Conservation (phyloP, 2,113 vertebrate species). For the Phainopepla nitens region DNA sequence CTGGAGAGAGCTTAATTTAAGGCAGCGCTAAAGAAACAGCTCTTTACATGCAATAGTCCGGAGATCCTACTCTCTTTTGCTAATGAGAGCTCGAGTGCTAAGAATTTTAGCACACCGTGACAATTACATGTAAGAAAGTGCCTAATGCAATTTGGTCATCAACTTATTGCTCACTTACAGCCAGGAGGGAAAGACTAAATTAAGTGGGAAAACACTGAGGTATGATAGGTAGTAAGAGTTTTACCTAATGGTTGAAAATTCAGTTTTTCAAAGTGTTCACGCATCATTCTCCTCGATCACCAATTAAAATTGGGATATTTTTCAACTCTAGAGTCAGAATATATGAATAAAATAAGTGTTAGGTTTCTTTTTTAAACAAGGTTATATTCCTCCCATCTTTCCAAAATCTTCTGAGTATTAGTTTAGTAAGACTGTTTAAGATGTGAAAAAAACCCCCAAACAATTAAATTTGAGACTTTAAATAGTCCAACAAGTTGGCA, state of each 20-base stretch:
- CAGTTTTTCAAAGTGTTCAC: background rate
- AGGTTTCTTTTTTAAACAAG: background rate
- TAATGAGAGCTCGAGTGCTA: background rate
- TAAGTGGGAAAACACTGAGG: background rate
- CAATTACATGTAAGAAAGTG: background rate
- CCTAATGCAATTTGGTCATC: background rate
- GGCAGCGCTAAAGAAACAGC: background rate
- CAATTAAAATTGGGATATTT: background rate
- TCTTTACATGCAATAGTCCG: background rate
- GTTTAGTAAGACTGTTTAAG: background rate
- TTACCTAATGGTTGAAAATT: background rate
- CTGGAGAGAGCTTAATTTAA: background rate
- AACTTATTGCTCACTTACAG: background rate
- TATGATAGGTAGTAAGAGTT: background rate
- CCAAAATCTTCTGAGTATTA: background rate
- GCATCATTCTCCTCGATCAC: background rate
- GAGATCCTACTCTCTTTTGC: background rate
- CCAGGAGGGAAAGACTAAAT: background rate
- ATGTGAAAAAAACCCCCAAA: background rate
- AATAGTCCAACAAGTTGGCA: background rate
- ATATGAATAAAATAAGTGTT: background rate
- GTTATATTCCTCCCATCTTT: background rate
- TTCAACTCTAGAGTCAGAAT: background rate
- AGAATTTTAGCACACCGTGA: background rate
- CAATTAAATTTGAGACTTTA: background rate